phyloP scores from a whole-genome alignment of 2,797 vertebrate species.

The Tauraco hartlaubi region DNA sequence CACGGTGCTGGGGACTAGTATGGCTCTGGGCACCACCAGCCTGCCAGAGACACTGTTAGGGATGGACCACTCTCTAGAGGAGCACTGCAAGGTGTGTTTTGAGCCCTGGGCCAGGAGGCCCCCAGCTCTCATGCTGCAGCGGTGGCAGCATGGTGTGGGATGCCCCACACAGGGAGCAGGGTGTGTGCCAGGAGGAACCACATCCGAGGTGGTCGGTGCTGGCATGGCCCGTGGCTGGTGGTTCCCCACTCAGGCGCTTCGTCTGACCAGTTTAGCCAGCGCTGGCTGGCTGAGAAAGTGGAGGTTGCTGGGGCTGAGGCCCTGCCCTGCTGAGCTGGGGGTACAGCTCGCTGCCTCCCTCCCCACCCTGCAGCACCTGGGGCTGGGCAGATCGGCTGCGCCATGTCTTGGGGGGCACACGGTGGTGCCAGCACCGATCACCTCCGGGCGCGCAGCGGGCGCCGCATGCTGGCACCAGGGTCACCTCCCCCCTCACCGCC shows the following conservation, averaged over 20 bases:
- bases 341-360: not conserved
- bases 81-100: not conserved
- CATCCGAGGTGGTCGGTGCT: rapidly evolving
- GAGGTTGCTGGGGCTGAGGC: not conserved
- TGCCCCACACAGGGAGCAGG: not conserved
- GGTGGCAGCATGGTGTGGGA: not conserved
- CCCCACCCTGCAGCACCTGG: not conserved
- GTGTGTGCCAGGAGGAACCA: not conserved
- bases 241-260: not conserved
- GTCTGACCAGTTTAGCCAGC: not conserved
- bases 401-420: rapidly evolving
- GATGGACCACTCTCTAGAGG: rapidly evolving
- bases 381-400: not conserved
- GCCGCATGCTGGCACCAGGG: not conserved
- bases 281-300: not conserved
- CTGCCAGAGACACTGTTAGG: not conserved
- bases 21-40: not conserved
- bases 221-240: not conserved
- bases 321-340: not conserved
- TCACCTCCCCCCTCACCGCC: not conserved
- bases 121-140: not conserved
- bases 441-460: not conserved
- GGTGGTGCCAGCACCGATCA: not conserved
- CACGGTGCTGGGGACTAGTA: not conserved
- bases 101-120: no score